These are phyloP conservation scores for Loripinus fragilis DNA, from an alignment of 2,888 invertebrate species.

Conservation along the genomic window DNA sequence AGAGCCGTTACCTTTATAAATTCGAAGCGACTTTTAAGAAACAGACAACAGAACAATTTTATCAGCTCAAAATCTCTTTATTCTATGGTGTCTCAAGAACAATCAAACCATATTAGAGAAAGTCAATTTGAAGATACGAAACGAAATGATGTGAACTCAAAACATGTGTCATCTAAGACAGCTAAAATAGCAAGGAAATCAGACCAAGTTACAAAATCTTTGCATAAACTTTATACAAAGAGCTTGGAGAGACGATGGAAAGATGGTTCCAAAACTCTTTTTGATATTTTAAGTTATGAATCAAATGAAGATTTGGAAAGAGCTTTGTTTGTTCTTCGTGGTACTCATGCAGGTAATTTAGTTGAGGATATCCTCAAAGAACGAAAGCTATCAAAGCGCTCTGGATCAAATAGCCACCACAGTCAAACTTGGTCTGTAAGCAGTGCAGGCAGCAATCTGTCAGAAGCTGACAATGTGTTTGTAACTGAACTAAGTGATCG, in stretches of 20 bases:
- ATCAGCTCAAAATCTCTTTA: background rate
- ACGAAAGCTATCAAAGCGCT: slow-evolving; percentile 15
- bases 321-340: slow-evolving; percentile 59
- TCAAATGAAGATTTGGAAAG: slow-evolving; percentile 60
- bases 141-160: background rate
- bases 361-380: slow-evolving; percentile 52
- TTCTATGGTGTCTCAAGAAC: background rate
- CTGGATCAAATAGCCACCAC: background rate
- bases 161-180: background rate
- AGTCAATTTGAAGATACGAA: no score
- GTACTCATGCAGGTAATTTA: slow-evolving; percentile 52
- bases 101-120: background rate
- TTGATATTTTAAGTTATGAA: slow-evolving; percentile 52
- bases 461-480: background rate
- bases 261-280: slow-evolving; percentile 48
- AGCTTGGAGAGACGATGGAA: slow-evolving; percentile 47
- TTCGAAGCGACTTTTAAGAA: background rate
- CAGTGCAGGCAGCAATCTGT: background rate
- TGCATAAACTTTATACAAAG: slow-evolving; percentile 60
- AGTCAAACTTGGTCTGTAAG: background rate
- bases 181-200: slow-evolving; percentile 34
- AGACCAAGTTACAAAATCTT: slow-evolving; percentile 53
- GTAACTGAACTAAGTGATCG: background rate
- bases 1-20: background rate
- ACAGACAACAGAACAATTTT: background rate